Percentiles rank a stretch among this genome's conserved stretches.
Evolutionary conservation across 2,888 invertebrate species (phyloP).

Genomic region (Hololepta plana): DNA sequence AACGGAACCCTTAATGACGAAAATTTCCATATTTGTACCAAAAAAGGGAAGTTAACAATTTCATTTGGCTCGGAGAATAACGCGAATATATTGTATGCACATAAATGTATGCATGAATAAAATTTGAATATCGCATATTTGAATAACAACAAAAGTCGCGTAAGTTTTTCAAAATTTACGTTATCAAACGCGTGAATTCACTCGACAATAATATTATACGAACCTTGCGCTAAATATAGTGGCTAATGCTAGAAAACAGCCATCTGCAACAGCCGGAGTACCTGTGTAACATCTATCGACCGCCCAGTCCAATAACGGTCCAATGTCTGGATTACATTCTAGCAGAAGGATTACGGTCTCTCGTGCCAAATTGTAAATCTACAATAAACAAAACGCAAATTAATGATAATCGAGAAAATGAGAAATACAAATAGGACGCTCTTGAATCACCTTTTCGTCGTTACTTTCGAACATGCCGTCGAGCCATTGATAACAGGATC

Average conservation of each 20-base stretch:
- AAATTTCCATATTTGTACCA: too few species aligned
- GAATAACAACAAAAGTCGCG: too few species aligned
- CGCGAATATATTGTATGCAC: too few species aligned
- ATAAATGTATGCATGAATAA: too few species aligned
- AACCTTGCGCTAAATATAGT: conserved; percentile 93
- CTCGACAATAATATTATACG: too few species aligned
- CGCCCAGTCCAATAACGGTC: conserved; percentile 88
- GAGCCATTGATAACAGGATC: conserved; percentile 85
- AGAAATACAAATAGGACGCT: conserved; percentile 1
- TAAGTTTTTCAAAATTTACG: too few species aligned
- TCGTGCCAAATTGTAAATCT: conserved; percentile 81
- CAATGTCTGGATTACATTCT: conserved; percentile 89
- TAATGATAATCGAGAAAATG: background rate
- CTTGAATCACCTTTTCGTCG: conserved; percentile 53
- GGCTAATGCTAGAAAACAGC: conserved; percentile 89
- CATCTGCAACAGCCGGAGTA: conserved; percentile 76
- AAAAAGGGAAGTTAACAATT: too few species aligned
- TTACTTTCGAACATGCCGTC: conserved; percentile 75
- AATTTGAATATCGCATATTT: too few species aligned
- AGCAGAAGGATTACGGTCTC: conserved; percentile 86
- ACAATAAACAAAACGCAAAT: conserved; percentile 14
- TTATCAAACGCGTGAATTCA: too few species aligned
- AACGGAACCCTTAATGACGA: too few species aligned
- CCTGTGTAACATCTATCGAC: conserved; percentile 96
- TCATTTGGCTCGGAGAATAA: too few species aligned